Evolutionary conservation across 2,797 vertebrate genomes (phyloP).

Genomic region (Cheirogaleus major): DNA sequence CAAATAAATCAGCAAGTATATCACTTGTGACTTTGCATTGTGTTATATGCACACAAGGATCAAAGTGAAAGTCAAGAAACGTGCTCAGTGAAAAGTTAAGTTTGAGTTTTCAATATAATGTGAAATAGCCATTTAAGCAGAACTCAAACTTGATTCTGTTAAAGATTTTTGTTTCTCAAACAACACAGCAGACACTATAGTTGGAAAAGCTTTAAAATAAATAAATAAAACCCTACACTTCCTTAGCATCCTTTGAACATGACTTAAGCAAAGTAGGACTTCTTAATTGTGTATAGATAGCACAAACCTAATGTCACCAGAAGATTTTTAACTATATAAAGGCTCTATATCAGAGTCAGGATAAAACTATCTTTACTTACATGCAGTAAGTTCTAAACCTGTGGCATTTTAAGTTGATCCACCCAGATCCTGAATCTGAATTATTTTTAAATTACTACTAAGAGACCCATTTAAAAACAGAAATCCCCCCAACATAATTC

Average conservation of each 20-base stretch:
- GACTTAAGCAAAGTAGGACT: not conserved
- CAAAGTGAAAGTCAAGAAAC: not conserved
- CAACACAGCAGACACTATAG: not conserved
- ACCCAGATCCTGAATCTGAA: not conserved
- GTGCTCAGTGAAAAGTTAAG: not conserved
- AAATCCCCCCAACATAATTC: not conserved
- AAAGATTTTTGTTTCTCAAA: conserved; percentile 53
- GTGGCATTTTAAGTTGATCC: not conserved
- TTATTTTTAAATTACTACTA: not conserved
- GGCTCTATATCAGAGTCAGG: not conserved
- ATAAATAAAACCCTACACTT: not conserved
- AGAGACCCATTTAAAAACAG: not conserved
- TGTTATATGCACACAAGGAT: not conserved
- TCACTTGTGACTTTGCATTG: not conserved
- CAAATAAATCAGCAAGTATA: not conserved
- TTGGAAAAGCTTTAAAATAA: not conserved
- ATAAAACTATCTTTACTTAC: not conserved
- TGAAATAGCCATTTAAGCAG: not conserved
- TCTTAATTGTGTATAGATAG: not conserved
- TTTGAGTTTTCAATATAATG: not conserved
- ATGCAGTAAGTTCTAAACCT: not conserved
- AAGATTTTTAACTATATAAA: not conserved
- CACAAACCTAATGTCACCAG: not conserved
- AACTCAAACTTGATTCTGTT: not conserved
- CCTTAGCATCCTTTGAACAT: not conserved